These are phyloP conservation scores for Siniperca obscura DNA, from an alignment of 2,797 vertebrate species.

Conservation along the genomic window DNA sequence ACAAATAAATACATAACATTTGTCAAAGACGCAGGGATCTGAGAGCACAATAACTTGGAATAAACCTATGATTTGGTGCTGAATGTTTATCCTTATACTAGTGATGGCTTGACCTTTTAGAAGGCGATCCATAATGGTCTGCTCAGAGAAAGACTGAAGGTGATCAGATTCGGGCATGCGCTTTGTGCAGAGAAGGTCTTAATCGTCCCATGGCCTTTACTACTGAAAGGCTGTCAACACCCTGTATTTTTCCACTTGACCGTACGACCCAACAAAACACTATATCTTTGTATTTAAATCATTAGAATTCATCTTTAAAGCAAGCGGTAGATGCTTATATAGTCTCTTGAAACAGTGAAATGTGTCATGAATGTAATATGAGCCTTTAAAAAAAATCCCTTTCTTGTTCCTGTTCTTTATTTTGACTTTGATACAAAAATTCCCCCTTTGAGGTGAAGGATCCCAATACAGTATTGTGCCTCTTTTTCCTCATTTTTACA, in stretches of 20 bases:
- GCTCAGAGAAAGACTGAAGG: conserved; percentile 47
- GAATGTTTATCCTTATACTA: conserved; percentile 48
- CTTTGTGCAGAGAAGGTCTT: conserved; percentile 57
- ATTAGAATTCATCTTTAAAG: conserved; percentile 5
- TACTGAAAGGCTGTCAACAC: conserved; percentile 54
- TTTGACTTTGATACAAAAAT: conserved; percentile 10
- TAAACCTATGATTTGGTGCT: conserved; percentile 35
- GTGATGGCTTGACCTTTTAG: conserved; percentile 69
- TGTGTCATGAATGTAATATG: conserved; percentile 1
- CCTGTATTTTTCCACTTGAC: conserved; percentile 52
- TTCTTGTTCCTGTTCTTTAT: background rate
- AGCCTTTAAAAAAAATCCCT: background rate
- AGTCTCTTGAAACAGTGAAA: background rate
- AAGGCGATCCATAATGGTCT: conserved; percentile 55
- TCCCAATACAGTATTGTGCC: background rate
- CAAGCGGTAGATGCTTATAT: background rate
- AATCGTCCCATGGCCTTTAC: conserved; percentile 59
- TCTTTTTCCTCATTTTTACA: background rate
- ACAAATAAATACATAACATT: conserved; percentile 29
- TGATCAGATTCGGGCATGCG: conserved; percentile 34
- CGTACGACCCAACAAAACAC: conserved; percentile 14
- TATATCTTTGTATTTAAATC: background rate
- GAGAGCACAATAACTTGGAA: conserved; percentile 13
- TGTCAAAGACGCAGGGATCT: conserved; percentile 9
- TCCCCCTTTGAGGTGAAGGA: background rate